Base-by-base conservation (phyloP, 2,888 invertebrate species). In the Carterocephalus palaemon region DNA sequence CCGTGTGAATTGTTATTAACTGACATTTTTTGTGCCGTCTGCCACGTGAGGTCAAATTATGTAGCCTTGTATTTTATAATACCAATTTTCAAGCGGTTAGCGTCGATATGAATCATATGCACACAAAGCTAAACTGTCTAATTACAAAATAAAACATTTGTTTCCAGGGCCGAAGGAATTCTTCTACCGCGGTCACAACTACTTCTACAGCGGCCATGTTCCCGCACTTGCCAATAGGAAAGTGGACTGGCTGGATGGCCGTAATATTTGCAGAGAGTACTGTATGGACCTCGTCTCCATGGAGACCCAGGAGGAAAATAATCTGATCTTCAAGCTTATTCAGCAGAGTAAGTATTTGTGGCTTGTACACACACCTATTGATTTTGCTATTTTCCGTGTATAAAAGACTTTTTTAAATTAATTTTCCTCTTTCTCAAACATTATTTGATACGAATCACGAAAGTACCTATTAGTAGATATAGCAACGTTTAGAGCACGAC, bases 261-360 rank as follows among this genome's bases (percentile, higher is more conserved):
- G 96, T 63, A 96, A 96, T 79, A 89, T 95, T 64, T 96, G 96
- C 88, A 90, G 96, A 56, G 95, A 95, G 75, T 95, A 95, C 81
- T 96, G 96, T 81, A 96, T 96, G 96, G 96, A 96, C 79, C 90
- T 95, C 60, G 93, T 96, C 33, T 94, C 95, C 10, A 88, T 96
- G 76, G 96, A 96, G 77, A 93, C 94, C 6, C 95, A 95, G 79
- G 95, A 95, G 73, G 95, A 96, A 76, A 95, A 96, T 72, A 95
- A 95, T 79, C 90, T 95, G 65, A 91, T 95, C 77, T 95, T 94
- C 90, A 93, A 92, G 77, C 89, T 95, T 28, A 95, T 95, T 57
- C 94, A 95, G 77, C 93, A 94, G 77, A 94, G 93, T 93, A 72
- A 88, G 90, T 62, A n/a, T n/a, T n/a, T n/a, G n/a, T n/a, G n/a